Conservation (phyloP, 2,888 invertebrate species). For the Watsonalla cultraria region DNA sequence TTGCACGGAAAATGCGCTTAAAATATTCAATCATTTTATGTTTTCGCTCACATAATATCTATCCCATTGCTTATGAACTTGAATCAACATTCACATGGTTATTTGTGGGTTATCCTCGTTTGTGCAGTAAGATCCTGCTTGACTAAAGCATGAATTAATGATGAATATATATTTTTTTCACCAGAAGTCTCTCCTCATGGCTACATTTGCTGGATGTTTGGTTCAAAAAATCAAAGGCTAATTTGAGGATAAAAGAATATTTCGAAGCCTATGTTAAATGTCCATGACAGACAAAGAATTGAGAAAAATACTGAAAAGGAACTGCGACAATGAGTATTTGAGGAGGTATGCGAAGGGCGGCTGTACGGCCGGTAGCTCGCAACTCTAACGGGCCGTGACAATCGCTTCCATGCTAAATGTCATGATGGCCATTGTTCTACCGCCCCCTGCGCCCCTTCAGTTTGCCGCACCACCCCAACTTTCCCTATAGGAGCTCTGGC, state of each 20-base stretch:
- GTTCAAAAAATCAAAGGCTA: background rate
- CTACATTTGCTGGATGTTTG: background rate
- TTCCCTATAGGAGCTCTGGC: slow-evolving; percentile 58
- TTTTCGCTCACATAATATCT: slow-evolving; percentile 43
- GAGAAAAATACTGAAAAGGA: slow-evolving; percentile 33
- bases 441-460: slow-evolving; percentile 32
- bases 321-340: slow-evolving; percentile 49
- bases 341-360: slow-evolving; percentile 55
- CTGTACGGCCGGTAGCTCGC: slow-evolving; percentile 61
- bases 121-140: background rate
- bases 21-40: slow-evolving; percentile 70
- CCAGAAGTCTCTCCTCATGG: background rate
- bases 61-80: slow-evolving; percentile 43
- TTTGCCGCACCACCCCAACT: slow-evolving; percentile 40
- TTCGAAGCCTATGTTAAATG: slow-evolving; percentile 21
- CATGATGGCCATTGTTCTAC: slow-evolving; percentile 76
- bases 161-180: background rate
- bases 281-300: slow-evolving; percentile 28
- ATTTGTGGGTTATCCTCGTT: background rate
- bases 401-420: slow-evolving; percentile 78
- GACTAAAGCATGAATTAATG: background rate
- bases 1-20: slow-evolving; percentile 56
- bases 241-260: background rate
- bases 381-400: slow-evolving; percentile 71
- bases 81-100: slow-evolving; percentile 12